Evolutionary conservation across 2,113 vertebrate genomes (phyloP).

Genomic region (Heterotis niloticus): DNA sequence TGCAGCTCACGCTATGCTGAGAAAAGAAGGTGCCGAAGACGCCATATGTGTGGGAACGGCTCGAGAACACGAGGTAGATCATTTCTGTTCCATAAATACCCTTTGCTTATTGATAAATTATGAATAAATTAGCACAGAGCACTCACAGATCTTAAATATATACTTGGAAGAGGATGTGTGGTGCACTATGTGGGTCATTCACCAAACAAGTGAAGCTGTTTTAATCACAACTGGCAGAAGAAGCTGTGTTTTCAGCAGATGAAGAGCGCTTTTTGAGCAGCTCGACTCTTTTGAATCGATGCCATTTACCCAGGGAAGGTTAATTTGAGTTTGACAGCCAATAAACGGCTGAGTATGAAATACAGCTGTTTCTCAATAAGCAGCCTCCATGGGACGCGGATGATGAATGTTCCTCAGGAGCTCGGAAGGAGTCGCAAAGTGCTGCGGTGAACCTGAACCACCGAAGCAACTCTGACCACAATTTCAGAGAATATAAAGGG

Average conservation of each 20-base stretch:
- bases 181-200: background rate
- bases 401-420: background rate
- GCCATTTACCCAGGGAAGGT: background rate
- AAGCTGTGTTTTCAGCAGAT: background rate
- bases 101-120: background rate
- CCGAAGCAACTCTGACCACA: too few relatives aligned
- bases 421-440: background rate
- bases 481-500: too few relatives aligned
- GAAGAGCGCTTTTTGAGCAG: background rate
- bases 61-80: background rate
- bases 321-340: background rate
- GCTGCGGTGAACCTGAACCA: too few relatives aligned
- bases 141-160: background rate
- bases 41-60: background rate
- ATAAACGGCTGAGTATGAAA: conserved; percentile 13
- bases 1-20: background rate
- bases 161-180: too few relatives aligned
- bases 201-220: background rate
- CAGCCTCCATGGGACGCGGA: background rate
- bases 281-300: background rate
- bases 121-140: background rate
- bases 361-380: background rate
- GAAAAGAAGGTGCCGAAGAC: background rate
- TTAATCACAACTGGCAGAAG: background rate
- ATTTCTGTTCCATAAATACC: too few relatives aligned